These are phyloP conservation scores for Rhopalosiphum maidis DNA, from an alignment of 1,140 invertebrate genomes.

Conservation along the genomic window DNA sequence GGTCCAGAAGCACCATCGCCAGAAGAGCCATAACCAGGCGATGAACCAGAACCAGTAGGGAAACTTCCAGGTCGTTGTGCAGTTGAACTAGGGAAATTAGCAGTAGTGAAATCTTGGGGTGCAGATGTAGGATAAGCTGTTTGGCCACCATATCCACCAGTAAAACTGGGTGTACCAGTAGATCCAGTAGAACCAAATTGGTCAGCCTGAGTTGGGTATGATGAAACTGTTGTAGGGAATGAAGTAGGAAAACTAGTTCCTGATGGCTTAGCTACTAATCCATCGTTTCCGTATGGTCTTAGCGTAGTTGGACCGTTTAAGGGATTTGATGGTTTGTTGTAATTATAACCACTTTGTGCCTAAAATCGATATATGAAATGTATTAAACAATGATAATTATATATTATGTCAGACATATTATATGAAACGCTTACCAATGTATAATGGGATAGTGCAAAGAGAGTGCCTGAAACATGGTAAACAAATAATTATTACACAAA, in stretches of 20 bases:
- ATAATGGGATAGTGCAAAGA: conserved; percentile 34
- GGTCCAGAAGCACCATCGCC: conserved; percentile 55
- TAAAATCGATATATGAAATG: conserved; percentile 58
- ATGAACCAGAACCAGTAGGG: conserved; percentile 38
- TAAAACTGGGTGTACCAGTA: conserved; percentile 43
- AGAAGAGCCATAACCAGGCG: conserved; percentile 58
- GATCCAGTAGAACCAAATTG: conserved; percentile 50
- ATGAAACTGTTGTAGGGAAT: conserved; percentile 29
- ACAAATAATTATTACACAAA: not conserved
- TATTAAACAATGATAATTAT: not conserved
- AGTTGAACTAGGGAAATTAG: conserved; percentile 58
- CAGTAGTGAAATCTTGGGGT: conserved; percentile 60
- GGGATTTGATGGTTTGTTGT: conserved; percentile 66
- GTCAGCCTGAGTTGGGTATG: conserved; percentile 17
- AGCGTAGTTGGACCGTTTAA: conserved; percentile 60
- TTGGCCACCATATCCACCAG: conserved; percentile 46
- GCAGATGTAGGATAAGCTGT: conserved; percentile 58
- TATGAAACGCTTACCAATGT: not conserved
- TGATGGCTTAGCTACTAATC: conserved; percentile 12
- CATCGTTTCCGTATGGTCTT: conserved; percentile 21
- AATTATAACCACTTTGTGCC: conserved; percentile 68
- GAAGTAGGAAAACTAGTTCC: not conserved
- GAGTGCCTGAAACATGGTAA: conserved; percentile 23
- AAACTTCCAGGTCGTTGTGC: conserved; percentile 23
- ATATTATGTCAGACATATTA: not conserved